Percentiles rank a stretch among this genome's conserved stretches.
Evolutionary conservation across 2,888 invertebrate genomes (phyloP).

Genomic region (Clostera curtula): DNA sequence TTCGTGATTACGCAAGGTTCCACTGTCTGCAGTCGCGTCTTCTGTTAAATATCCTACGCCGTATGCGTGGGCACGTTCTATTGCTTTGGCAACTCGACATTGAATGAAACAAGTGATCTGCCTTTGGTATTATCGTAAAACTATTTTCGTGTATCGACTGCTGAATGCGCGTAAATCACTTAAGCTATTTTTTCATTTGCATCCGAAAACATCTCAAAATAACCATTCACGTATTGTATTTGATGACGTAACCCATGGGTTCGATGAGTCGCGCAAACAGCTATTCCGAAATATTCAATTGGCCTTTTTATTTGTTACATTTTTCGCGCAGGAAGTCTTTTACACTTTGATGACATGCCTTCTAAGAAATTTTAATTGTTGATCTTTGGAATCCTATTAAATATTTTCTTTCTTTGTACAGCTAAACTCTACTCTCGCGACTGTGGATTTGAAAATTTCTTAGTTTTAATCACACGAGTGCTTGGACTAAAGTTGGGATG

Average conservation of each 20-base stretch:
- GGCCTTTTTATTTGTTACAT: no score
- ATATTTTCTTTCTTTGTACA: no score
- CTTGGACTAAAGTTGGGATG: no score
- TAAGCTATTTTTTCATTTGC: constrained; percentile 51
- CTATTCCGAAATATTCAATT: no score
- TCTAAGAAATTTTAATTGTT: no score
- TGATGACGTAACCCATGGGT: constrained; percentile 37
- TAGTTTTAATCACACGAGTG: no score
- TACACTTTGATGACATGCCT: no score
- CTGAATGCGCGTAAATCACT: constrained; percentile 55
- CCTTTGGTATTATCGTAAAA: constrained; percentile 51
- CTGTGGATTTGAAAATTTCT: no score
- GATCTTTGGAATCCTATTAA: no score
- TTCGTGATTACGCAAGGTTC: constrained; percentile 8
- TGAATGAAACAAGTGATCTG: constrained; percentile 25
- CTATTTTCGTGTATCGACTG: constrained; percentile 53
- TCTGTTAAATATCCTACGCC: constrained; percentile 23
- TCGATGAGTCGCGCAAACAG: constrained; percentile 11
- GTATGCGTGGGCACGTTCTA: constrained; percentile 27
- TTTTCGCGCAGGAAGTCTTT: no score
- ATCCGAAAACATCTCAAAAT: constrained; percentile 51
- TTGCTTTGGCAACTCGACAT: constrained; percentile 15
- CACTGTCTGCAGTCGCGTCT: constrained; percentile 14
- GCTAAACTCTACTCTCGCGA: no score
- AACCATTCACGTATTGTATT: constrained; percentile 43